Base-by-base conservation (phyloP, 2,113 vertebrate genomes). In the Ceuthmochares aereus region DNA sequence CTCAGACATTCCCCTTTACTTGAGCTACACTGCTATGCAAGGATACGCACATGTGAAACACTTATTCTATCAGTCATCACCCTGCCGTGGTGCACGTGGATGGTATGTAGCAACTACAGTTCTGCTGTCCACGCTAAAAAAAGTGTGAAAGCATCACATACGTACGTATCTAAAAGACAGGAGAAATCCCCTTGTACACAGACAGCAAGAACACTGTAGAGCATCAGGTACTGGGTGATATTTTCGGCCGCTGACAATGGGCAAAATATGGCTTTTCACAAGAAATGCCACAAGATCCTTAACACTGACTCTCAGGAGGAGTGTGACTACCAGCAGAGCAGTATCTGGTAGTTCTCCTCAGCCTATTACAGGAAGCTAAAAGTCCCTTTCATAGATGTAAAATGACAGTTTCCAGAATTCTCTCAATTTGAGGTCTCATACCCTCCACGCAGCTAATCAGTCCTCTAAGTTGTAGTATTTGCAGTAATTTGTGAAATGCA, bases 71-170 rank as follows among this genome's bases (percentile, higher is more conserved):
- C 59, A 18, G 34, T 7, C 58, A 36, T 37, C 30, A 45, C 1
- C 40, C 49, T 12, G 32, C 43, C 69, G 43, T n/a, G 23, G 74
- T 5, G 4, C 26, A 8, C 0, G 0, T 3, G 14, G 58, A 18
- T 30, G 17, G 32, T 1, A 7, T 0, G 2, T 3, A 82, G 12
- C n/a, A 14, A 26, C 45, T 23, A 8, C 51, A 45, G 2, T 45
- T 14, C 17, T 4, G 19, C 36, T 45, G 34, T 20, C 4, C 14
- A 4, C 1, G 17, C 36, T 37, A 27, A 7, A n/a, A 47, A 37
- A 37, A 15, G 22, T 3, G 10, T 25, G 47, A 34, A 59, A 64
- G 20, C 32, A 62, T 12, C 22, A 6, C 13, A 7, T 16, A 14
- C 12, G 4, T 9, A 9, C 9, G 9, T 12, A 22, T 3, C 14